A percentile compares a stretch with the other conserved stretches of the same genome.
Evolutionary conservation across 2,113 vertebrate species (phyloP).

Genomic region (Chloropsis cyanopogon): DNA sequence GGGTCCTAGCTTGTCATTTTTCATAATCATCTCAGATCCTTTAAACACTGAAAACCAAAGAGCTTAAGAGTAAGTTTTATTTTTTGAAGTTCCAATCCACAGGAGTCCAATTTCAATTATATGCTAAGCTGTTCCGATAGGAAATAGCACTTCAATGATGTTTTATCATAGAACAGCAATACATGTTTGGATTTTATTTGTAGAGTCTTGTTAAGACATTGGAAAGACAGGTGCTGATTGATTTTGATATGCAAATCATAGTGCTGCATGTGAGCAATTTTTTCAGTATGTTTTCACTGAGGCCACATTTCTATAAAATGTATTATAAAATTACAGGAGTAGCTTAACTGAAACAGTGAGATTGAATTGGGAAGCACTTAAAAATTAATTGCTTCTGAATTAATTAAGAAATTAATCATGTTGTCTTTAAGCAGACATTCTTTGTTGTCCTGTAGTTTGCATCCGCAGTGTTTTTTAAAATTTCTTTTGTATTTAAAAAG

Average conservation of each 20-base stretch:
- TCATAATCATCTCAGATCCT: background rate
- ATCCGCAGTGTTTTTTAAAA: background rate
- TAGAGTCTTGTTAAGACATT: background rate
- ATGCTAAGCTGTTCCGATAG: background rate
- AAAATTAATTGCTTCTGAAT: background rate
- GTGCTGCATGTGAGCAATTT: background rate
- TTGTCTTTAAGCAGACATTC: background rate
- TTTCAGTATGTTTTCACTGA: background rate
- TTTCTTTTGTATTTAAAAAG: background rate
- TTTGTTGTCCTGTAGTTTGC: background rate
- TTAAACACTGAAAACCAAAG: background rate
- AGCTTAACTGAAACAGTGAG: background rate
- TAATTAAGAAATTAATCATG: background rate
- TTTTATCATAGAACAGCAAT: background rate
- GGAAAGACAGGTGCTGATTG: background rate
- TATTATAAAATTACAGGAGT: background rate
- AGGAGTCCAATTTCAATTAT: background rate
- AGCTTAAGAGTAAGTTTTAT: background rate
- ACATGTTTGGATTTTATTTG: background rate
- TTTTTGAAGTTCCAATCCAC: background rate
- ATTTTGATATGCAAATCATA: background rate
- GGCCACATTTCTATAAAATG: background rate
- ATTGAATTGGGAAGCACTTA: background rate
- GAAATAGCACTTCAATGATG: background rate
- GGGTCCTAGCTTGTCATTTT: background rate